Evolutionary conservation across 2,888 invertebrate species (phyloP).

Genomic region (Congeria kusceri): DNA sequence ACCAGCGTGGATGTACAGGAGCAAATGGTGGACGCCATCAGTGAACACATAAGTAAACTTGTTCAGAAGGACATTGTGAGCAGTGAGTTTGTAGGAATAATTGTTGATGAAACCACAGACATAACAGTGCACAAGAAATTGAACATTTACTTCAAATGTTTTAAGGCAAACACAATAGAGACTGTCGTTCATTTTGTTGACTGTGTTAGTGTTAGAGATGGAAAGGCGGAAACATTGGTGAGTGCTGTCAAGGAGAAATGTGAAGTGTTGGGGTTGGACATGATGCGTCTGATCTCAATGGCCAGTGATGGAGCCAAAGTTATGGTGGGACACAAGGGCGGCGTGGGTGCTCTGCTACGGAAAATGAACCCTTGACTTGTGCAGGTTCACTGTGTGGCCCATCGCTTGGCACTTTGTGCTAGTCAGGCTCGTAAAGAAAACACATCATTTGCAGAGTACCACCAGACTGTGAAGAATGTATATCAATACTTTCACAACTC

Average conservation of each 20-base stretch:
- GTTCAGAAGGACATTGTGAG: constrained; percentile 10
- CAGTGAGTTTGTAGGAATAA: constrained; percentile 34
- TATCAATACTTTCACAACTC: too few relatives aligned
- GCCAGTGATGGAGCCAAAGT: constrained; percentile 49
- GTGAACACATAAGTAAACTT: constrained; percentile 5
- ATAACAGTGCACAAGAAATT: constrained; percentile 55
- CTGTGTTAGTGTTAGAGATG: constrained; percentile 18
- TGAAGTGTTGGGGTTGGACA: constrained; percentile 18
- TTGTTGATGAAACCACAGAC: constrained; percentile 42
- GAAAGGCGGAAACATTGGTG: constrained; percentile 41
- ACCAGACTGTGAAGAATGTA: too few relatives aligned
- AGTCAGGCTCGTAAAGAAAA: too few relatives aligned
- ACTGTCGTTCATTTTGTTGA: constrained; percentile 43
- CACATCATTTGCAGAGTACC: too few relatives aligned
- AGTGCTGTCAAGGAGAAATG: constrained; percentile 7
- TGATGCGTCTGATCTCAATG: constrained; percentile 35
- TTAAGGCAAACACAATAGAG: constrained; percentile 7
- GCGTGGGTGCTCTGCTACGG: background rate
- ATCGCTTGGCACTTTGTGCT: too few relatives aligned
- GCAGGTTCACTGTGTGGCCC: too few relatives aligned
- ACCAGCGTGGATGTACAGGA: constrained; percentile 12
- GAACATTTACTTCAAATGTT: constrained; percentile 40
- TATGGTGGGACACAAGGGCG: constrained; percentile 37
- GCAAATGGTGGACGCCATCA: constrained; percentile 35
- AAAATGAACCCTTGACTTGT: background rate